Conservation (phyloP, 2,113 vertebrate genomes). For the Oreocharis arfaki region DNA sequence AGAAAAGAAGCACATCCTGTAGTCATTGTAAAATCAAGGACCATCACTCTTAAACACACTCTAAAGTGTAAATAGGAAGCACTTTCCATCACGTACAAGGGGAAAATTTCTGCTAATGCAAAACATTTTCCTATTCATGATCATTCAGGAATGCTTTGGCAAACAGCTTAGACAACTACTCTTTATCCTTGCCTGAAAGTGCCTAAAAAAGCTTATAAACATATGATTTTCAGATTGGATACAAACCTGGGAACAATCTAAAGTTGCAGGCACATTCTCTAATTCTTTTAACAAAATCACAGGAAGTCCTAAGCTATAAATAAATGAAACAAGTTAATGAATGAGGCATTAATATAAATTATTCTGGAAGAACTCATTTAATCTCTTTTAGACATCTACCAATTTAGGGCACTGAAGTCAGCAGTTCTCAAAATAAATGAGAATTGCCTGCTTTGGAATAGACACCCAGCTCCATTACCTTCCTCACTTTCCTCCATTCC, state of each 20-base stretch:
- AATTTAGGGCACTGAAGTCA: background rate
- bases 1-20: background rate
- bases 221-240: background rate
- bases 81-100: background rate
- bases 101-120: conserved; percentile 2
- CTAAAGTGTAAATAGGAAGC: background rate
- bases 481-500: background rate
- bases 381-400: background rate
- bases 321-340: background rate
- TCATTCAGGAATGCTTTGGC: conserved; percentile 19
- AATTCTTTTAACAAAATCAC: background rate
- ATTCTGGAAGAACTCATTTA: background rate
- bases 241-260: background rate
- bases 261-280: background rate
- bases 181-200: background rate
- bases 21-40: background rate
- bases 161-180: background rate
- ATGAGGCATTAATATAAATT: background rate
- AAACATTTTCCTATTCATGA: conserved; percentile 5
- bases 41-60: background rate
- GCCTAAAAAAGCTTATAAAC: background rate
- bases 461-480: background rate
- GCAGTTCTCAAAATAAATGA: background rate
- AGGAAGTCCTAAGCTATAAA: background rate
- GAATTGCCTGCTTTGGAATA: background rate